These are phyloP conservation scores for Neocrepidodera transversa DNA, from an alignment of 2,888 invertebrate genomes.

Conservation along the genomic window DNA sequence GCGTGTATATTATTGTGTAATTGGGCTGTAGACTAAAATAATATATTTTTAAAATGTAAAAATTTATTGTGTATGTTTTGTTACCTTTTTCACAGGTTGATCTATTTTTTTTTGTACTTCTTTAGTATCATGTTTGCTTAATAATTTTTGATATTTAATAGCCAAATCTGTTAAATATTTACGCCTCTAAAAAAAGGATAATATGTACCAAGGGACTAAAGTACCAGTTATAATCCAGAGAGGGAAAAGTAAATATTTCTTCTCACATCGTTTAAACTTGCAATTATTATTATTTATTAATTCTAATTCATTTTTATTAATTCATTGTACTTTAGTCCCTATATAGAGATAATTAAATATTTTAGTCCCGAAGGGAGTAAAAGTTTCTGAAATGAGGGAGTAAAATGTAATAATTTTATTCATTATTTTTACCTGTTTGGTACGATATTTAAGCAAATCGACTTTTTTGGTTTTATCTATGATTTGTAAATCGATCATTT, in stretches of 20 bases:
- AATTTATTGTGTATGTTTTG: background rate
- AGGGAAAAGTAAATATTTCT: too few relatives aligned
- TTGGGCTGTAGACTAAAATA: slow-evolving; percentile 72
- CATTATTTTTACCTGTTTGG: slow-evolving; percentile 69
- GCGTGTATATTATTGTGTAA: slow-evolving; percentile 84
- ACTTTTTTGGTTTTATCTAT: slow-evolving; percentile 76
- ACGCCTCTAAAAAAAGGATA: slow-evolving; percentile 62
- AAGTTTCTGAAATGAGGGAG: too few relatives aligned
- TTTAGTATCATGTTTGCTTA: slow-evolving; percentile 67
- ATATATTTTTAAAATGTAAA: slow-evolving; percentile 3
- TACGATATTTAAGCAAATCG: slow-evolving; percentile 75
- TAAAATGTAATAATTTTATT: too few relatives aligned
- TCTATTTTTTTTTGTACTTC: slow-evolving; percentile 57
- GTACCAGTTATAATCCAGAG: too few relatives aligned
- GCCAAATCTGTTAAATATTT: slow-evolving; percentile 66
- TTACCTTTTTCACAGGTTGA: slow-evolving; percentile 72
- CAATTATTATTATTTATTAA: too few relatives aligned
- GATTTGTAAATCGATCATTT: slow-evolving; percentile 72
- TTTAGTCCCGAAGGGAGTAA: too few relatives aligned
- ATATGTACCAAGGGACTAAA: too few relatives aligned
- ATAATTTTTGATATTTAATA: slow-evolving; percentile 67
- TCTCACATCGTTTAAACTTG: too few relatives aligned
- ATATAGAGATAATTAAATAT: too few relatives aligned
- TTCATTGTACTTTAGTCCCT: too few relatives aligned
- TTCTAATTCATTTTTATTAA: too few relatives aligned